Percentiles rank a stretch among this genome's conserved stretches.
Evolutionary conservation across 2,888 invertebrate species (phyloP).

Genomic region (Orthosia gothica): DNA sequence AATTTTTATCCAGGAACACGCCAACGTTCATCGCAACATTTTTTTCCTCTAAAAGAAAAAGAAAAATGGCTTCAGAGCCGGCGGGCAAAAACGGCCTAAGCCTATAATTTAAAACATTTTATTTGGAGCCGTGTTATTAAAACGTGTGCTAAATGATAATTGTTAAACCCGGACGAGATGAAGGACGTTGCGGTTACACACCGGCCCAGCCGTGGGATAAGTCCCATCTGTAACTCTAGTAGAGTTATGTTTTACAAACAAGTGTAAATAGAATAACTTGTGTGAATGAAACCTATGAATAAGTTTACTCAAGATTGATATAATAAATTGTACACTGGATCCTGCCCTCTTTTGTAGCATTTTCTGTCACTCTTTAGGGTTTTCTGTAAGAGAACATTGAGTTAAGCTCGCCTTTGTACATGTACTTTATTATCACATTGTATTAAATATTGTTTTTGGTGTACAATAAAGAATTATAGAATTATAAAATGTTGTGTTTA

Average conservation of each 20-base stretch:
- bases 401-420: too few relatives aligned
- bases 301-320: neutral
- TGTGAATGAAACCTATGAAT: neutral
- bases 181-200: slow-evolving; percentile 25
- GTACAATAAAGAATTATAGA: too few relatives aligned
- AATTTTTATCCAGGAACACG: slow-evolving; percentile 10
- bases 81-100: slow-evolving; percentile 26
- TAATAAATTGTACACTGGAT: too few relatives aligned
- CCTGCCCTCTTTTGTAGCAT: too few relatives aligned
- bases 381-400: too few relatives aligned
- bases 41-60: slow-evolving; percentile 6
- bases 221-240: neutral
- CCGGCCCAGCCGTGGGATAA: slow-evolving; percentile 28
- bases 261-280: slow-evolving; percentile 9
- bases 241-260: slow-evolving; percentile 2
- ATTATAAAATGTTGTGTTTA: slow-evolving; percentile 1
- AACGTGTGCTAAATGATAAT: slow-evolving; percentile 52
- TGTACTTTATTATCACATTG: too few relatives aligned
- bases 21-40: neutral
- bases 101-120: slow-evolving; percentile 41
- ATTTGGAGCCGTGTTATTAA: slow-evolving; percentile 41
- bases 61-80: slow-evolving; percentile 25
- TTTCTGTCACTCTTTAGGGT: too few relatives aligned
- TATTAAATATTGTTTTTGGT: too few relatives aligned
- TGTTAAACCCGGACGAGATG: slow-evolving; percentile 40